Percentiles rank a stretch among this genome's conserved stretches.
Evolutionary conservation across 2,113 vertebrate genomes (phyloP).

Genomic region (Vireo altiloquus): DNA sequence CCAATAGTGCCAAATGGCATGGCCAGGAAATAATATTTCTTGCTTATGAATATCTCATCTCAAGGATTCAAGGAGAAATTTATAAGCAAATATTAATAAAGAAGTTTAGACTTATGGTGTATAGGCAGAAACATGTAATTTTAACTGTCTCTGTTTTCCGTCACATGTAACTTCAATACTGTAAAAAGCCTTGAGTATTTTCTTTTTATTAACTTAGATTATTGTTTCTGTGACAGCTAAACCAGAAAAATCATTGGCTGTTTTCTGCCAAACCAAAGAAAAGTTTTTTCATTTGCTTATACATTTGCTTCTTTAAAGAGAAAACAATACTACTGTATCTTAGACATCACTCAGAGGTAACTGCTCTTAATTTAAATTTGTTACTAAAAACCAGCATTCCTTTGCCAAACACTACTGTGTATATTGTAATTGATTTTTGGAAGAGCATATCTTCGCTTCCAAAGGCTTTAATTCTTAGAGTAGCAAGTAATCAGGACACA

Average conservation of each 20-base stretch:
- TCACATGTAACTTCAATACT: not conserved
- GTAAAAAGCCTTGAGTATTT: not conserved
- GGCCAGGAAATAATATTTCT: not conserved
- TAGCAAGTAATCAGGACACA: not conserved
- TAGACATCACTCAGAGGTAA: not conserved
- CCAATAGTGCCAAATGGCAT: not conserved
- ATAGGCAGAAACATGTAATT: not conserved
- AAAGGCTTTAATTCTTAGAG: not conserved
- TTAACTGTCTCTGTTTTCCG: not conserved
- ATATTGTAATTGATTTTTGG: not conserved
- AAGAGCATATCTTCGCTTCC: not conserved
- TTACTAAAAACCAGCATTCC: not conserved
- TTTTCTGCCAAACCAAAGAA: not conserved
- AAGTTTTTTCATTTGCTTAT: not conserved
- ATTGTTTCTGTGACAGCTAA: not conserved
- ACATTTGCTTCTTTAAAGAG: not conserved
- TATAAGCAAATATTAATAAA: not conserved
- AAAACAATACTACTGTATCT: not conserved
- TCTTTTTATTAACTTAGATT: not conserved
- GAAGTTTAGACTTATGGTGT: not conserved
- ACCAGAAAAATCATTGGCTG: not conserved
- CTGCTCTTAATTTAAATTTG: not conserved
- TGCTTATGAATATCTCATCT: not conserved
- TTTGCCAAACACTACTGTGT: not conserved
- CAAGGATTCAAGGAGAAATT: not conserved